phyloP scores from a whole-genome alignment of 2,113 vertebrate species.

The Empidonax traillii region DNA sequence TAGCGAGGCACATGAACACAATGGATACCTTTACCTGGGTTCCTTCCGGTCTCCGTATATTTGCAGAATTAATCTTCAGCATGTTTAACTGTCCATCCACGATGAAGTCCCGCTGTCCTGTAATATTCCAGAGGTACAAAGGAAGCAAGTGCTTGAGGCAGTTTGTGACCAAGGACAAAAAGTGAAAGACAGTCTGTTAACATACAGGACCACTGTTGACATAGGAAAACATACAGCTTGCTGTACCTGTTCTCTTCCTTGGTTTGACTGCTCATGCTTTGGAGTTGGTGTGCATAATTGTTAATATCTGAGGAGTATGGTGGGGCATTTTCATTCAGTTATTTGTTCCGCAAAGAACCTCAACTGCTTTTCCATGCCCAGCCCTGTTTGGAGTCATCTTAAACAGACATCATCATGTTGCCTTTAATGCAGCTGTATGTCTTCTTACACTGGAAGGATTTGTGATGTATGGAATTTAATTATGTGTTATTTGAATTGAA shows the following conservation, averaged over 20 bases:
- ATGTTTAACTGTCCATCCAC: conserved; percentile 57
- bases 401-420: background rate
- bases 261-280: background rate
- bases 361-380: background rate
- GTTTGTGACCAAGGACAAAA: background rate
- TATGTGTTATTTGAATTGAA: background rate
- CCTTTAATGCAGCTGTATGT: background rate
- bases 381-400: background rate
- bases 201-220: background rate
- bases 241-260: background rate
- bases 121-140: background rate
- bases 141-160: background rate
- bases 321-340: background rate
- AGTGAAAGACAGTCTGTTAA: background rate
- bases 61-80: conserved; percentile 82
- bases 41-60: conserved; percentile 89
- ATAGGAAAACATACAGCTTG: background rate
- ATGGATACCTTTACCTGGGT: conserved; percentile 90
- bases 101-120: background rate
- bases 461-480: background rate
- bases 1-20: conserved; percentile 89
- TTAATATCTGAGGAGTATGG: background rate
- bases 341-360: background rate
- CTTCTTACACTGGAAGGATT: background rate
- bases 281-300: background rate